phyloP scores from a whole-genome alignment of 1,140 invertebrate genomes.

The Hyles euphorbiae region DNA sequence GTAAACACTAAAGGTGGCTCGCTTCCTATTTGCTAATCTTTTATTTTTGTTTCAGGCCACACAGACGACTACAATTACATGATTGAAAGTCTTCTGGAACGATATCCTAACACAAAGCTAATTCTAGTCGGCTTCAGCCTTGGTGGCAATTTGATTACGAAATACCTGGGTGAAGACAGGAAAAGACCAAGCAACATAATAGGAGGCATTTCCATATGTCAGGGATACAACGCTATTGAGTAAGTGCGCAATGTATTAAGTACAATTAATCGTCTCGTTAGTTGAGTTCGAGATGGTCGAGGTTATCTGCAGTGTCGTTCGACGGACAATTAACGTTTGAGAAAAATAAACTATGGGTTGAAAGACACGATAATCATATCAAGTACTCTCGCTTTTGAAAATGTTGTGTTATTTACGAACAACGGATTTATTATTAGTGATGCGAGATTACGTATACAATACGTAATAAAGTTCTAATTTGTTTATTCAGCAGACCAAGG shows the following conservation, averaged over 20 bases:
- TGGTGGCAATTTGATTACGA: conserved; percentile 91
- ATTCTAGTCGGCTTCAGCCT: conserved; percentile 93
- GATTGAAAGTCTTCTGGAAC: conserved; percentile 82
- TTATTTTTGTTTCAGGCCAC: conserved; percentile 78
- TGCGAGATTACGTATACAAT: too few relatives aligned
- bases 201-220: conserved; percentile 92
- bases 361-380: too few relatives aligned
- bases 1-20: too few relatives aligned
- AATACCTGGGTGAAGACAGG: conserved; percentile 88
- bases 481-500: too few relatives aligned
- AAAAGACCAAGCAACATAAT: conserved; percentile 83
- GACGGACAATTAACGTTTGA: background rate
- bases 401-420: too few relatives aligned
- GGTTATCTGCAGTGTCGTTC: conserved; percentile 4
- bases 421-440: too few relatives aligned
- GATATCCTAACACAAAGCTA: conserved; percentile 85
- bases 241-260: conserved; percentile 71
- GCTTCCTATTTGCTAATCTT: background rate
- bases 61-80: conserved; percentile 90
- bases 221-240: conserved; percentile 93
- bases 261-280: background rate
- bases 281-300: background rate
- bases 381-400: too few relatives aligned
- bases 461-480: too few relatives aligned
- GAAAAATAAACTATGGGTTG: background rate